A percentile compares a stretch with the other conserved stretches of the same genome.
phyloP scores from a whole-genome alignment of 2,797 vertebrate genomes.

The Holocentrus rufus region DNA sequence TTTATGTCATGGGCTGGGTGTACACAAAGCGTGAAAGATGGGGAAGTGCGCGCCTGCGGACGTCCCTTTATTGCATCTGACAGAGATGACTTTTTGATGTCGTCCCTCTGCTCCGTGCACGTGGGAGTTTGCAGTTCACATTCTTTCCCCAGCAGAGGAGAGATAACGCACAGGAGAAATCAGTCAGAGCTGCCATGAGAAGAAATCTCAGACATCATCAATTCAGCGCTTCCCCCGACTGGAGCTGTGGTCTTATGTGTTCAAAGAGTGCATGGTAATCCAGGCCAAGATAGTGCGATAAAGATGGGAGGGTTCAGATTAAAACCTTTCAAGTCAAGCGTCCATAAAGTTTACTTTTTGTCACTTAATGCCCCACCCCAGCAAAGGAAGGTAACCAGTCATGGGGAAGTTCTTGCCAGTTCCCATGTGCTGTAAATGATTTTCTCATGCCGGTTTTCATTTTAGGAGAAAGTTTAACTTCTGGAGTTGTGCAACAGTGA shows the following conservation, averaged over 20 bases:
- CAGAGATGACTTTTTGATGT: constrained; percentile 78
- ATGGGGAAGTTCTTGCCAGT: constrained; percentile 43
- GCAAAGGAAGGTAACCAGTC: constrained; percentile 53
- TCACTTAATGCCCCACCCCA: constrained; percentile 25
- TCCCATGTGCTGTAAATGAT: constrained; percentile 40
- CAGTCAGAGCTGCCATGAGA: constrained; percentile 60
- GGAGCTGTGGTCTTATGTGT: constrained; percentile 46
- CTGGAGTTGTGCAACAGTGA: constrained; percentile 45
- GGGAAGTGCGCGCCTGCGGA: constrained; percentile 56
- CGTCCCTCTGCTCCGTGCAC: constrained; percentile 51
- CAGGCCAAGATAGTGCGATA: constrained; percentile 34
- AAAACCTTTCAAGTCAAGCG: constrained; percentile 46
- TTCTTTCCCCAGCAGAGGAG: constrained; percentile 64
- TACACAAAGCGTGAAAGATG: constrained; percentile 70
- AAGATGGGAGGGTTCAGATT: constrained; percentile 27
- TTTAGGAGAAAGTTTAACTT: constrained; percentile 67
- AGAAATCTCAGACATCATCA: constrained; percentile 60
- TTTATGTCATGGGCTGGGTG: constrained; percentile 70
- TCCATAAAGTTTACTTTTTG: constrained; percentile 8
- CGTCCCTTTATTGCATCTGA: constrained; percentile 76
- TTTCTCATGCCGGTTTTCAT: constrained; percentile 51
- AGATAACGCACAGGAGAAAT: constrained; percentile 55
- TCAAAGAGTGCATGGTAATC: constrained; percentile 46
- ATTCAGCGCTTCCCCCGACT: constrained; percentile 49
- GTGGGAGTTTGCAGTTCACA: constrained; percentile 71